Percentiles rank a stretch among this genome's conserved stretches.
Evolutionary conservation across 2,888 invertebrate species (phyloP).

Genomic region (Hermaeophaga mercurialis): DNA sequence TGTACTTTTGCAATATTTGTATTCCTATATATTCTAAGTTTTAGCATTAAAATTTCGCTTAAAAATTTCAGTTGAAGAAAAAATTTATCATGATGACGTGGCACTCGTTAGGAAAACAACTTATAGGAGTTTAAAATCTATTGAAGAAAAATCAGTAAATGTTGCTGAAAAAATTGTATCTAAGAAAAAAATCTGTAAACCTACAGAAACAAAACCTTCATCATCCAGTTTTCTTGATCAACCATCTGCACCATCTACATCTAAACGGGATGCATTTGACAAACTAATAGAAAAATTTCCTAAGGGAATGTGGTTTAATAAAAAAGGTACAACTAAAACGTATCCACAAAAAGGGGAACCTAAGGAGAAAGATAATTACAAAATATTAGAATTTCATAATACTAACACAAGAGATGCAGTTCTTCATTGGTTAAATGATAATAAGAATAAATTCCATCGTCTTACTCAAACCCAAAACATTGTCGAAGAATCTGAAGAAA

Average conservation of each 20-base stretch:
- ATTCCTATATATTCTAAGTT: too few species aligned
- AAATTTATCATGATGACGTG: neutral
- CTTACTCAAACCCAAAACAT: slow-evolving; percentile 38
- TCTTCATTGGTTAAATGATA: slow-evolving; percentile 45
- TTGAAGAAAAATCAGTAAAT: neutral
- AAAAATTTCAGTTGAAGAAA: slow-evolving; percentile 5
- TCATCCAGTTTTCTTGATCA: neutral
- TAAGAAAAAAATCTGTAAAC: neutral
- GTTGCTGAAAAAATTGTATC: neutral
- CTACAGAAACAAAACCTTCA: neutral
- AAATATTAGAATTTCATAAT: slow-evolving; percentile 38
- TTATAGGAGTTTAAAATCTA: neutral
- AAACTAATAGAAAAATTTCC: slow-evolving; percentile 10
- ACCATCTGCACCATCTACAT: neutral
- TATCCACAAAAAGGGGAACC: slow-evolving; percentile 30
- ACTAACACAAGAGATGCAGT: slow-evolving; percentile 34
- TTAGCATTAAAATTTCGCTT: too few species aligned
- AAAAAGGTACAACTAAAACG: slow-evolving; percentile 23
- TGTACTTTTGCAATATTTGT: too few species aligned
- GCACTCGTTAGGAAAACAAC: neutral
- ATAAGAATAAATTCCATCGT: slow-evolving; percentile 43
- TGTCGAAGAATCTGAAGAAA: neutral
- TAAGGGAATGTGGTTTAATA: slow-evolving; percentile 14
- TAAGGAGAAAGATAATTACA: slow-evolving; percentile 19
- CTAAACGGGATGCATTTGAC: slow-evolving; percentile 24